Conservation (phyloP, 2,797 vertebrate species). For the Coregonus suidteri region DNA sequence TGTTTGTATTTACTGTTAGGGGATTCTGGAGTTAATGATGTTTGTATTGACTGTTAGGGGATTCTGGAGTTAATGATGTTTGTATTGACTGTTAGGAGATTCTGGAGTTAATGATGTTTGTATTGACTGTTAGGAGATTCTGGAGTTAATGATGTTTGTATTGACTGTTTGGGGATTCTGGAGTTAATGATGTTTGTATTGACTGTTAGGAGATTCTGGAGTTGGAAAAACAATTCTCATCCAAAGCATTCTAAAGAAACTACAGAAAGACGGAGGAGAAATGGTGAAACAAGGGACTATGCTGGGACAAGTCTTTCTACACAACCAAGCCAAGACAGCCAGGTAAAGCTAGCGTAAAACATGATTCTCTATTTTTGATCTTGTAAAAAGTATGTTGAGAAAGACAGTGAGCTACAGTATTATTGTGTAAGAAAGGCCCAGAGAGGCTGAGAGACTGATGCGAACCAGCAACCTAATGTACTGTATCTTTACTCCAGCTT, state of each 20-base stretch:
- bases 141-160: not conserved
- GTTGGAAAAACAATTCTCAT: slow-evolving; percentile 66
- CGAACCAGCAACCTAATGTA: not conserved
- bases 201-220: slow-evolving; percentile 62
- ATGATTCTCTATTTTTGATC: not conserved
- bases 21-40: too few species aligned
- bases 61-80: not conserved
- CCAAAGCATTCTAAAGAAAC: slow-evolving; percentile 60
- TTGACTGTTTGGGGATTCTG: not conserved
- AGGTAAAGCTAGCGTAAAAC: slow-evolving; percentile 10
- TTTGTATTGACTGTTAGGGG: not conserved
- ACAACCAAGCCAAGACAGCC: slow-evolving; percentile 50
- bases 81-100: too few species aligned
- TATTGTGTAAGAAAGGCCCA: not conserved
- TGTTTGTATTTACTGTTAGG: not conserved
- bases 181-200: not conserved
- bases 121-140: too few species aligned
- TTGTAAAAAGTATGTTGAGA: not conserved
- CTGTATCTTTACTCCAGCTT: slow-evolving; percentile 4
- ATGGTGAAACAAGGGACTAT: slow-evolving; percentile 56
- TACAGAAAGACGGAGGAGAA: slow-evolving; percentile 54
- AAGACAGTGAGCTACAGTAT: too few species aligned
- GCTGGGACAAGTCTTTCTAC: slow-evolving; percentile 65
- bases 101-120: too few species aligned
- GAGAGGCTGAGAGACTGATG: not conserved